A percentile compares a stretch with the other conserved stretches of the same genome.
Conservation (phyloP, 2,888 invertebrate genomes). For the Ormyrus rosae region DNA sequence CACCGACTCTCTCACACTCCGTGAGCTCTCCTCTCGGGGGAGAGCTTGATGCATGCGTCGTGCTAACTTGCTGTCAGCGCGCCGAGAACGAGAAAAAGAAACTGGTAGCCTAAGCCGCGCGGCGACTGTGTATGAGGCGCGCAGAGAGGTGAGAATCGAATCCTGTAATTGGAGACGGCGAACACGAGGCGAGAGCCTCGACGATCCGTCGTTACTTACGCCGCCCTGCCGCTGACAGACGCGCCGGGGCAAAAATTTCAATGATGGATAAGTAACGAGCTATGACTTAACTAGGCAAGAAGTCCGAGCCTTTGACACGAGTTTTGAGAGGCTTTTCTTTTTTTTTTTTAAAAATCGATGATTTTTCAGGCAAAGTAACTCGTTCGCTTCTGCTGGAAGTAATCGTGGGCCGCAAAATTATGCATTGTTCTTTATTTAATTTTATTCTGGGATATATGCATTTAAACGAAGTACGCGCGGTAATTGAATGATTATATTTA, state of each 20-base stretch:
- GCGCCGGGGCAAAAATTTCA: conserved; percentile 41
- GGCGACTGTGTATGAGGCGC: conserved; percentile 15
- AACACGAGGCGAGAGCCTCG: conserved; percentile 40
- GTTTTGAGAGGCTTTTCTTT: too few relatives aligned
- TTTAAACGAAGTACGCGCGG: conserved; percentile 22
- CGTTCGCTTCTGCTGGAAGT: too few relatives aligned
- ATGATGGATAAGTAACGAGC: conserved; percentile 42
- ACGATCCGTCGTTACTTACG: conserved; percentile 46
- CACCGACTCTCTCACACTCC: conserved; percentile 55
- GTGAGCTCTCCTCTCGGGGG: too few relatives aligned
- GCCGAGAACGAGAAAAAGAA: conserved; percentile 9
- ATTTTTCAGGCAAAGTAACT: too few relatives aligned
- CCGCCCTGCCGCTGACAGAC: conserved; percentile 8
- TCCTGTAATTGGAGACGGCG: conserved; percentile 56
- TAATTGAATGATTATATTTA: conserved; percentile 24
- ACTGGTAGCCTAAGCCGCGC: conserved; percentile 18
- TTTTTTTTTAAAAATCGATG: too few relatives aligned
- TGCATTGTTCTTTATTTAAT: neutral
- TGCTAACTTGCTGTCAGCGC: conserved; percentile 27
- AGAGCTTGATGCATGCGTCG: conserved; percentile 22
- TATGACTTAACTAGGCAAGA: conserved; percentile 50
- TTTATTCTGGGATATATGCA: conserved; percentile 11
- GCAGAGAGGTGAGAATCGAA: conserved; percentile 39
- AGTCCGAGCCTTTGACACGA: neutral
- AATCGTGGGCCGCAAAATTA: too few relatives aligned